phyloP scores from a whole-genome alignment of 2,113 vertebrate species.

The Limnothrissa miodon region DNA sequence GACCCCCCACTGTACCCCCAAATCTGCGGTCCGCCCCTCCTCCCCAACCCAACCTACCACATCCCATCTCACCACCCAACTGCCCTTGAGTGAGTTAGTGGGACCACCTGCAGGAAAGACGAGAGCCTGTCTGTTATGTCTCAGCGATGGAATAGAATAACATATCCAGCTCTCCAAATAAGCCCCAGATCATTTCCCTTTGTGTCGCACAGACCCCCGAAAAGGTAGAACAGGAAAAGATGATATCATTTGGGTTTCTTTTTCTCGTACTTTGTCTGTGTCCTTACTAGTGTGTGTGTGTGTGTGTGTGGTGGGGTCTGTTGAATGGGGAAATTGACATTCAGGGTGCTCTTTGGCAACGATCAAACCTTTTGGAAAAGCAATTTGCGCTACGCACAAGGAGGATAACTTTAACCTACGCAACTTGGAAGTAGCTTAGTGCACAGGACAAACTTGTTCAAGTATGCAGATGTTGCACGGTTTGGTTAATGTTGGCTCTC shows the following conservation, averaged over 20 bases:
- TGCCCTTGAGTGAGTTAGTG: conserved; percentile 55
- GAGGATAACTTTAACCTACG: neutral
- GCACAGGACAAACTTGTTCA: neutral
- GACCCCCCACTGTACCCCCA: neutral
- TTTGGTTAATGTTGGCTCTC: neutral
- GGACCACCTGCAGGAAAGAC: conserved; percentile 78
- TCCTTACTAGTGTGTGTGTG: neutral
- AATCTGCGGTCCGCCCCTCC: neutral
- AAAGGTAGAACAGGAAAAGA: conserved; percentile 82
- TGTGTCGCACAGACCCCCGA: conserved; percentile 65
- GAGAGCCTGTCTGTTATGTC: conserved; percentile 82
- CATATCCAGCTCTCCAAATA: conserved; percentile 82
- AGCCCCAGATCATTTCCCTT: conserved; percentile 76
- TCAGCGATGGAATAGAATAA: conserved; percentile 78
- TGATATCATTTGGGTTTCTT: conserved; percentile 66
- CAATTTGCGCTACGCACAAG: neutral
- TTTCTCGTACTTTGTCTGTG: conserved; percentile 28
- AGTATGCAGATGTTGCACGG: neutral
- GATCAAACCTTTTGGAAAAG: conserved; percentile 15
- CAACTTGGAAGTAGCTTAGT: neutral
- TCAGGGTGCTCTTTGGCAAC: neutral
- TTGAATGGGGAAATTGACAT: neutral
- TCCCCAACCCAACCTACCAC: neutral
- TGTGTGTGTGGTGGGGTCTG: neutral
- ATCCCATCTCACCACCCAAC: neutral